Percentiles rank a stretch among this genome's conserved stretches.
Evolutionary conservation across 2,888 invertebrate genomes (phyloP).

Genomic region (Rhaphigaster nebulosa): DNA sequence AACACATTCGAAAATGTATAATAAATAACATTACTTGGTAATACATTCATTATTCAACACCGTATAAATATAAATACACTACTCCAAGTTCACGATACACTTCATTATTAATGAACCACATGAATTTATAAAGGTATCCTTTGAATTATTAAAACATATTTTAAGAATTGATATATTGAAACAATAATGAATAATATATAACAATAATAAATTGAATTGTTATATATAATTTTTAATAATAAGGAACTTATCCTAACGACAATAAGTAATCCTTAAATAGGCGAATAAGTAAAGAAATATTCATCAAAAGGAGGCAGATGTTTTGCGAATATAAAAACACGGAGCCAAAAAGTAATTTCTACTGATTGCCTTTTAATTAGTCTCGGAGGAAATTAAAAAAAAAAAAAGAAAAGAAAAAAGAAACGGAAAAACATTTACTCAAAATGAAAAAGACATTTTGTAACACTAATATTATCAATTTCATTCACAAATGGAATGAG

Average conservation of each 20-base stretch:
- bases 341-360: slow-evolving; percentile 3
- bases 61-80: neutral
- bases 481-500: neutral
- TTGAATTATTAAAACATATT: neutral
- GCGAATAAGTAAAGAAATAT: neutral
- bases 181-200: too few species aligned
- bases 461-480: neutral
- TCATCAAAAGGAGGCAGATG: neutral
- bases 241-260: neutral
- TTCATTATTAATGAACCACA: neutral
- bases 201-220: too few species aligned
- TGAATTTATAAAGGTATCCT: neutral
- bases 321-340: neutral
- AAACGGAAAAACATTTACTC: slow-evolving; percentile 2
- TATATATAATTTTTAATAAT: neutral
- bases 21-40: neutral
- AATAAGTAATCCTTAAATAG: neutral
- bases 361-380: slow-evolving; percentile 34
- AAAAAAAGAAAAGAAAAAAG: neutral
- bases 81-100: neutral
- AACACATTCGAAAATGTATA: neutral
- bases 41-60: neutral
- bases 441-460: slow-evolving; percentile 13
- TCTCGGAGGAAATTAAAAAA: neutral
- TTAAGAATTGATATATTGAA: too few species aligned